A percentile compares a stretch with the other conserved stretches of the same genome.
Evolutionary conservation across 2,797 vertebrate genomes (phyloP).

Genomic region (Antrozous pallidus): DNA sequence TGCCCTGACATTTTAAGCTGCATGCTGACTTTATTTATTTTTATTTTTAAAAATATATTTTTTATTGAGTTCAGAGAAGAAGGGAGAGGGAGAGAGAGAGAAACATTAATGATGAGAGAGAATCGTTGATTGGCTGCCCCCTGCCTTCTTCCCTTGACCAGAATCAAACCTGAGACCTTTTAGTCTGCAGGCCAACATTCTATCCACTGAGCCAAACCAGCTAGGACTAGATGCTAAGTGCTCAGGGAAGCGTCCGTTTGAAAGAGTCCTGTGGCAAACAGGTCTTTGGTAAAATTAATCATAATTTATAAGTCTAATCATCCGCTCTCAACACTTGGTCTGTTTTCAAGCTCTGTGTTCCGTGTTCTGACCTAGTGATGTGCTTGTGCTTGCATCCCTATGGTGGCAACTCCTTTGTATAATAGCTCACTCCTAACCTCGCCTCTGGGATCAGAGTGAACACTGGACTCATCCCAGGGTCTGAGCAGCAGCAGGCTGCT

Average conservation of each 20-base stretch:
- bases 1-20: not conserved
- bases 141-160: too few species aligned
- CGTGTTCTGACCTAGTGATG: not conserved
- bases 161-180: too few species aligned
- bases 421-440: not conserved
- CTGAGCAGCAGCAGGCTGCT: not conserved
- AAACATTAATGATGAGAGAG: too few species aligned
- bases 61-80: too few species aligned
- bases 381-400: not conserved
- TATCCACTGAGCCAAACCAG: too few species aligned
- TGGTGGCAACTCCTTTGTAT: not conserved
- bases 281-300: not conserved
- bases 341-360: not conserved
- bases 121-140: too few species aligned
- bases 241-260: not conserved
- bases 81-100: too few species aligned
- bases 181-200: too few species aligned
- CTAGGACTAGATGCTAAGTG: not conserved
- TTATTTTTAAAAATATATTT: too few species aligned
- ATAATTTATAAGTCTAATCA: not conserved
- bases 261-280: not conserved
- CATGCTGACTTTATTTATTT: not conserved
- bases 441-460: not conserved
- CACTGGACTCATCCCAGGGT: not conserved
- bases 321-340: not conserved